Base-by-base conservation (phyloP, 92 coral and sea anemone species). In the Diadumene lineata region DNA sequence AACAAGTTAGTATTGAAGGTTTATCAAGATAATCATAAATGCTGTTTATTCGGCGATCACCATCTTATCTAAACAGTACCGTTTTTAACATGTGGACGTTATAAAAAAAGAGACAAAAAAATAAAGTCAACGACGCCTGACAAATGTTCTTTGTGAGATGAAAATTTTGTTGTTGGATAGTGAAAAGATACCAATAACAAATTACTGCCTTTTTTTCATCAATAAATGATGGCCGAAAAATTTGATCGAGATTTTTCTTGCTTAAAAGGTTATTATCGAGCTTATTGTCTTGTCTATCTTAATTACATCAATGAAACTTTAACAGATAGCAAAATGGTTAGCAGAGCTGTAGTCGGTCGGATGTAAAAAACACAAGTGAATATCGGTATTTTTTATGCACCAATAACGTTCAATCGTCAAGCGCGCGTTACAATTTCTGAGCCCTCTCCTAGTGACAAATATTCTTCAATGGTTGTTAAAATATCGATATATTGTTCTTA, bases 281-380 rank as follows among this genome's bases (percentile, higher is more conserved):
- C 19, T 72, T 72, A 72, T 72, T 61, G 62, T 34, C 66, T 31
- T 16, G 32, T 60, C 66, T 56, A 72, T 72, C 77, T 72, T 72
- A 72, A 72, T 72, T 72, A 22, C 77, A 72, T 72, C 66, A 43
- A 61, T 57, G 64, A 72, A 72, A 72, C 66, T 56, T 56, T 72
- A 72, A 72, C 66, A 56, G 64, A 56, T 43, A 72, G 43, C 55
- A 56, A 72, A 72, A 72, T 28, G 77, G 55, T 72, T 31, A 43
- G 66, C 22, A 50, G 21, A 34, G 32, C 23, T 72, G 28, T 23
- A 25, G 25, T 8, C 11, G 43, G 16, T 7, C 29, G 31, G n/a
- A 70, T 38, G 23, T 18, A 62, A 28, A 13, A 11, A 28, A 23
- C 68, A 28, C 68, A 62, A 4, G 29, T 4, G 13, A 31, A 62